Evolutionary conservation across 2,797 vertebrate genomes (phyloP), one percentile per base, ranked within the genome.

Genomic region (Etheostoma perlongum): DNA sequence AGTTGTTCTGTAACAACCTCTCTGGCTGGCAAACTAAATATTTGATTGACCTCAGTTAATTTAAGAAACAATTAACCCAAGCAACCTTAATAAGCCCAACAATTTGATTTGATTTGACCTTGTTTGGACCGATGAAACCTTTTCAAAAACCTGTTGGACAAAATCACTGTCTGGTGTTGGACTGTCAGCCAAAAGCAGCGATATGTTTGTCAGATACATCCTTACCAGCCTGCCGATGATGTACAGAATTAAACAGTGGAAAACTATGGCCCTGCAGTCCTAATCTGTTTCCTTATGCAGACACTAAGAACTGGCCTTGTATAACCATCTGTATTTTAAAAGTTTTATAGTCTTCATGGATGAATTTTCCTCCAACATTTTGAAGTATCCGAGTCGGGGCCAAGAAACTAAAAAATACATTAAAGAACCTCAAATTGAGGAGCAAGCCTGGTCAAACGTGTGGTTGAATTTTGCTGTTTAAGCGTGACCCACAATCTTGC

Each of bases 21-120:
- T 72, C 48, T 59, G 64, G 46, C 62, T 76, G 40, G 33, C 64
- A 75, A 77, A 46, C 71, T 81, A 84, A 85, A 89, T 87, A 75
- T 87, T 88, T 89, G 42, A 91, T 87, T 3, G 4, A 51, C 65
- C 64, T 54, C 49, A 27, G 59, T 86, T 69, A 53, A 83, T 73
- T 87, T 79, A 72, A 52, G 73, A 67, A 85, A 61, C 70, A 21
- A 57, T 61, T 75, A 71, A 46, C n/a, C 54, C 49, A 19, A 49
- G 62, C 60, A 7, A 64, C 25, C 14, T 67, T 23, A 67, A 68
- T 70, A 83, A 75, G 40, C 72, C 19, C 0, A 0, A 64, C 46
- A 21, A 46, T 76, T 60, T n/a, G 8, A 19, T 42, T 66, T 59
- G 48, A 61, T 42, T 66, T 59, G 48, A 61, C 33, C 9, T 42